Conservation (phyloP, 2,888 invertebrate species). For the Xestia rhomboidea region DNA sequence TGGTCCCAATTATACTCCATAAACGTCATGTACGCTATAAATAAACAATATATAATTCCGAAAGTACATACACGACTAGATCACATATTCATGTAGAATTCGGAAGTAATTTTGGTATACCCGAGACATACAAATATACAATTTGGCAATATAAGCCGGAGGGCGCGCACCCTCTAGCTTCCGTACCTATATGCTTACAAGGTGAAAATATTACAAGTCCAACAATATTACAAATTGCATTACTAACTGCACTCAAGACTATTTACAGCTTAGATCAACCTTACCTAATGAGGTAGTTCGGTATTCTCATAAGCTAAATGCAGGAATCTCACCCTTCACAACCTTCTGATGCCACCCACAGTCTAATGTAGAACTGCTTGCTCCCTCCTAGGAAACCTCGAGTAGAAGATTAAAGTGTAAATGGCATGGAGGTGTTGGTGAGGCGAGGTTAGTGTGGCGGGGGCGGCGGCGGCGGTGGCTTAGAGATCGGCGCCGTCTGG, state of each 20-base stretch:
- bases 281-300: slow-evolving; percentile 90
- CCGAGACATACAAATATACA: slow-evolving; percentile 86
- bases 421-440: slow-evolving; percentile 47
- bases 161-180: slow-evolving; percentile 73
- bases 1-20: slow-evolving; percentile 89
- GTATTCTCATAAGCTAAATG: slow-evolving; percentile 87
- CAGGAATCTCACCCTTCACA: slow-evolving; percentile 73
- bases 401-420: slow-evolving; percentile 53
- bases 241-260: slow-evolving; percentile 83
- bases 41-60: slow-evolving; percentile 89
- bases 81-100: slow-evolving; percentile 90
- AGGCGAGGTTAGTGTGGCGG: slow-evolving; percentile 82
- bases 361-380: slow-evolving; percentile 54
- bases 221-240: slow-evolving; percentile 77
- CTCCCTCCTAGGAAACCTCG: slow-evolving; percentile 41
- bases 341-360: slow-evolving; percentile 56
- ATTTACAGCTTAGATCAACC: slow-evolving; percentile 87
- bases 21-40: slow-evolving; percentile 87
- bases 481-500: slow-evolving; percentile 87
- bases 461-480: slow-evolving; percentile 87
- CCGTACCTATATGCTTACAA: slow-evolving; percentile 73
- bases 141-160: slow-evolving; percentile 86
- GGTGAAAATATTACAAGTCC: slow-evolving; percentile 76
- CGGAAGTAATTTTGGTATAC: slow-evolving; percentile 90
- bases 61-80: slow-evolving; percentile 91